Evolutionary conservation across 2,888 invertebrate species (phyloP), one percentile per base, ranked within the genome.

Genomic region (Notocelia uddmanniana): DNA sequence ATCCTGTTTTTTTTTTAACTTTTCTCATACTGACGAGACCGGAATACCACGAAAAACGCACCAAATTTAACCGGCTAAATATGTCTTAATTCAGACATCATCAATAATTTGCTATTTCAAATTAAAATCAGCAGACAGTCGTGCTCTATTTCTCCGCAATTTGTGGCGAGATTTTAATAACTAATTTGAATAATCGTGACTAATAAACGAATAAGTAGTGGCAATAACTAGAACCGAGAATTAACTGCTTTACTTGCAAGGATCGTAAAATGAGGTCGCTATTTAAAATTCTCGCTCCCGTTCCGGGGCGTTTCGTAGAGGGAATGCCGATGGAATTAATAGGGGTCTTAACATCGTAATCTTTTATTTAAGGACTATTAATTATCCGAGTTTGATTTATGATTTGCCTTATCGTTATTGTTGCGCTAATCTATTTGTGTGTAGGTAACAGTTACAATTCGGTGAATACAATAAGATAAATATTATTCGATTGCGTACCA

Each of bases 201-300:
- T 75, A 77, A 78, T 79, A 79, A 80, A 78, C 73, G 76, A 74
- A 68, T 68, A 68, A 68, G 76, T 77, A 78, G 77, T 80, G 74
- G 74, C 76, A 81, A 79, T 81, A 78, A 81, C 80, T 78, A 73
- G 76, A 77, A 80, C 80, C 77, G 76, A 78, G 77, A 81, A 79
- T 68, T 68, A 72, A 72, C 77, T 80, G 82, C 81, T 83, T 82
- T 78, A 79, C 77, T 80, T 78, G 78, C 79, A 79, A 78, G 79
- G 75, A 77, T 82, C 80, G 80, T 82, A 82, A 83, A 83, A 83
- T 81, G 82, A 81, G 84, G 84, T 81, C 82, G 78, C 81, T 81
- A 84, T 83, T 78, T 82, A 84, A 83, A 81, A 84, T 85, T 83
- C 82, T 80, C 80, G 80, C 80, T 82, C 82, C 81, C 79, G 78